Base-by-base conservation (phyloP, 2,888 invertebrate species). In the Spicauda simplicius region DNA sequence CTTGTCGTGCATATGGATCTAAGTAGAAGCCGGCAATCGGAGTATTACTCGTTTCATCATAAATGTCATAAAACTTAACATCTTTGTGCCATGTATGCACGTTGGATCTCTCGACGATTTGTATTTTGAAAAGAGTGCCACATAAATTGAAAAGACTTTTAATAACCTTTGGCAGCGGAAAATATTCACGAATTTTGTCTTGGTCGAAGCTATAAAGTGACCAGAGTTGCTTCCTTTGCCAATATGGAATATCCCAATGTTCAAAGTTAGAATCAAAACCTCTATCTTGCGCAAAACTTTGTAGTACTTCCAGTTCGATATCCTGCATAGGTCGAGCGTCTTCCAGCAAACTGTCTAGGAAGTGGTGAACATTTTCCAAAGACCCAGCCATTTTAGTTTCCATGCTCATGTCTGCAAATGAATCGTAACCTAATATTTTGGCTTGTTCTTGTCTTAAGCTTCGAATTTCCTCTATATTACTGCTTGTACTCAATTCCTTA, bases 321-420 rank as follows among this genome's bases (percentile, higher is more conserved):
- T 96, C 95, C 82, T 98, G 97, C 59, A 95, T 95, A 0, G 96
- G 96, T 68, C 94, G 94, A 0, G 97, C 97, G 77, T 93, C 94
- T 74, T 95, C 94, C 0, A 96, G 83, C 45, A 97, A 92, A 71
- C 90, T 94, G 63, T 95, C 93, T 30, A 99, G 91, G 70, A 96
- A 94, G 69, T 94, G 93, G 72, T 96, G 93, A 0, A 98, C 95
- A 83, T 96, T 96, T 62, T 96, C 95, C 14, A 97, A 87, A 72
- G 93, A 96, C 10, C 96, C 97, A 8, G 98, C 97, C 98, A 99
- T 95, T 94, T 98, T 98, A 0, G 98, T 98, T 89, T 97, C 96
- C 97, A 99, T 97, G 48, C 97, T 97, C 96, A 98, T 96, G 50
- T 98, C 96, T 0, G 95, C 96, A 86, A 93, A 98, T 64, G 94